Evolutionary conservation across 2,888 invertebrate genomes (phyloP).

Genomic region (Malthinus flaveolus): DNA sequence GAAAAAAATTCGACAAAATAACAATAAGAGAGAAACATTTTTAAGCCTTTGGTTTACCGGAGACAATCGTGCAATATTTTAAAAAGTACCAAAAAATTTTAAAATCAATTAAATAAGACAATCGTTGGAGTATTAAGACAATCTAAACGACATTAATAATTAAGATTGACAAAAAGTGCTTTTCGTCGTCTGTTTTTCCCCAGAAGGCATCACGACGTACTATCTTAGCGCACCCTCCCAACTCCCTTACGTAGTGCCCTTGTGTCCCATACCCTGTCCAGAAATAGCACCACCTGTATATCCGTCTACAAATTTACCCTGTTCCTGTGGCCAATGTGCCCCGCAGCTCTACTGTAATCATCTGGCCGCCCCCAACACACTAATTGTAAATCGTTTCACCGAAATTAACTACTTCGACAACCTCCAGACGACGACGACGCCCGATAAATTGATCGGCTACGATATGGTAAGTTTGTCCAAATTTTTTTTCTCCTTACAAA

Average conservation of each 20-base stretch:
- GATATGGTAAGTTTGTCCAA: conserved; percentile 49
- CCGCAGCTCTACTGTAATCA: conserved; percentile 53
- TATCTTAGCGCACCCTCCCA: conserved; percentile 55
- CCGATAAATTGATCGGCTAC: conserved; percentile 50
- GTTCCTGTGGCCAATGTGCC: conserved; percentile 64
- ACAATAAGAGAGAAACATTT: too few species aligned
- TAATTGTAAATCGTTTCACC: conserved; percentile 56
- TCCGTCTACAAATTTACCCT: conserved; percentile 60
- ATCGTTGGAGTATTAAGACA: conserved; percentile 12
- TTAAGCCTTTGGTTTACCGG: conserved; percentile 12
- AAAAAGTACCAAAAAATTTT: conserved; percentile 44
- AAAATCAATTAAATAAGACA: conserved; percentile 30
- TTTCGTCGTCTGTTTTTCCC: conserved; percentile 28
- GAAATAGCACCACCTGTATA: conserved; percentile 57
- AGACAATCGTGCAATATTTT: conserved; percentile 52
- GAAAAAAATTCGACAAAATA: too few species aligned
- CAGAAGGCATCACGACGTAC: conserved; percentile 54
- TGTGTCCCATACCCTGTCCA: conserved; percentile 52
- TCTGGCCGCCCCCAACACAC: conserved; percentile 47
- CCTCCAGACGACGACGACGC: conserved; percentile 39
- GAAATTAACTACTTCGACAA: conserved; percentile 57
- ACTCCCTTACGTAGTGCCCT: conserved; percentile 56
- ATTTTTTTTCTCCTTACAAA: neutral
- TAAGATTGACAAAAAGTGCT: conserved; percentile 16
- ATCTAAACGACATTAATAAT: conserved; percentile 8